Percentiles rank a stretch among this genome's conserved stretches.
Conservation (phyloP, 92 coral and sea anemone species). For the Siderastrea siderea region DNA sequence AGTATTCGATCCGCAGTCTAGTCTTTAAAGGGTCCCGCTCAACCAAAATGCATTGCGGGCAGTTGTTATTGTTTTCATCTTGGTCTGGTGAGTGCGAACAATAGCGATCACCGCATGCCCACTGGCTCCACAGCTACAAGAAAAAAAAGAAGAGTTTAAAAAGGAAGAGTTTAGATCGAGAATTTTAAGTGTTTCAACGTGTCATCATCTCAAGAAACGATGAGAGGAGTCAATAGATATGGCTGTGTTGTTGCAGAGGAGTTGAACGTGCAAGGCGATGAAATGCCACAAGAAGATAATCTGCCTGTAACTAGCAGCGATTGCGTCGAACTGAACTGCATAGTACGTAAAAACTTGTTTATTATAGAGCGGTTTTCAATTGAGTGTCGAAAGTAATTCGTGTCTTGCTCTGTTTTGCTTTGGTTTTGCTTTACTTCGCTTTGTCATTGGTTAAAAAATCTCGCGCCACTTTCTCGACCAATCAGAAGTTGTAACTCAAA, state of each 20-base stretch:
- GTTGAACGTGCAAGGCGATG: not conserved
- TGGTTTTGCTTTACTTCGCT: too few species aligned
- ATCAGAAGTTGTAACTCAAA: too few species aligned
- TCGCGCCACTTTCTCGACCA: too few species aligned
- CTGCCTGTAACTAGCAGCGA: not conserved
- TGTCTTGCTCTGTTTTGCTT: too few species aligned
- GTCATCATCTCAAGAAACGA: slow-evolving; percentile 8
- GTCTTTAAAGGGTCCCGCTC: not conserved
- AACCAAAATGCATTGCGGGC: slow-evolving; percentile 6
- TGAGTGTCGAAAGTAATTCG: too few species aligned
- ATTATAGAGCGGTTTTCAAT: too few species aligned
- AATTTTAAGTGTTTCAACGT: not conserved
- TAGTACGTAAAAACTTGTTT: slow-evolving; percentile 7
- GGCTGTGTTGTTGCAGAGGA: slow-evolving; percentile 6
- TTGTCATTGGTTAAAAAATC: too few species aligned
- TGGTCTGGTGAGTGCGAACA: not conserved
- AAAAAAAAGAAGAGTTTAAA: not conserved
- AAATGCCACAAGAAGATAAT: slow-evolving; percentile 11
- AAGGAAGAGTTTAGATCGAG: not conserved
- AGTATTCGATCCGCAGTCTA: too few species aligned
- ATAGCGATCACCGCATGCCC: not conserved
- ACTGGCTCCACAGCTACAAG: not conserved
- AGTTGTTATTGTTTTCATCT: slow-evolving; percentile 4
- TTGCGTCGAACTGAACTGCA: slow-evolving; percentile 1
- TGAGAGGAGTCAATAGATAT: slow-evolving; percentile 5